Base-by-base conservation (phyloP, 2,113 vertebrate genomes). In the Rattus norvegicus region DNA sequence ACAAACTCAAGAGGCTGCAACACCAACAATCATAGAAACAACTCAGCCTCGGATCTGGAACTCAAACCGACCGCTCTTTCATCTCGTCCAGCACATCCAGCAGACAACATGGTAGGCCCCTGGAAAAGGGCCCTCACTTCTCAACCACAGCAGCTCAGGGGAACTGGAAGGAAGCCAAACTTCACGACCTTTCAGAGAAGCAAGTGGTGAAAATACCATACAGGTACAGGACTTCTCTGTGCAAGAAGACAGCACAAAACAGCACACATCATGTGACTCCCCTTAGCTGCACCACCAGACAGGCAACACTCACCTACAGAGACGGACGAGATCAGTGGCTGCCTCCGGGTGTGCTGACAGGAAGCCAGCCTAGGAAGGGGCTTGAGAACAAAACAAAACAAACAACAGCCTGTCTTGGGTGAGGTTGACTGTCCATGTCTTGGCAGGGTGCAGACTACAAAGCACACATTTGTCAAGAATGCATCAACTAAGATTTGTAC, bases 11-110 rank as follows among this genome's bases (percentile, higher is more conserved):
- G n/a, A 94, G 84, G 79, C 95, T 87, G 67, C 69, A 91, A 93
- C 80, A 95, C 88, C 79, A 92, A 92, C 80, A 90, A 92, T 94
- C 92, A 97, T 75, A 97, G 93, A 97, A 97, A 97, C 72, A 91
- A 95, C 61, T 85, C 73, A 93, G 73, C 69, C 91, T n/a, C 33
- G 69, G 91, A 88, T 95, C 73, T 95, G 88, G 91, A 85, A 92
- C 80, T 59, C 89, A 94, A 97, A 90, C 95, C 97, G 96, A n/a
- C n/a, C n/a, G 91, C 91, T 91, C 72, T 92, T 36, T 75, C 33
- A 9, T 54, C 87, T 81, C 83, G 43, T 88, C 28, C 49, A 49
- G 47, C 91, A 88, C 52, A 63, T 52, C 49, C 91, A 76, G 52
- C 94, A 93, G 92, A 95, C 61, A 92, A 67, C 26, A 80, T 72